Evolutionary conservation across 2,797 vertebrate species (phyloP), one percentile per base, ranked within the genome.

Genomic region (Sebastolobus altivelis): DNA sequence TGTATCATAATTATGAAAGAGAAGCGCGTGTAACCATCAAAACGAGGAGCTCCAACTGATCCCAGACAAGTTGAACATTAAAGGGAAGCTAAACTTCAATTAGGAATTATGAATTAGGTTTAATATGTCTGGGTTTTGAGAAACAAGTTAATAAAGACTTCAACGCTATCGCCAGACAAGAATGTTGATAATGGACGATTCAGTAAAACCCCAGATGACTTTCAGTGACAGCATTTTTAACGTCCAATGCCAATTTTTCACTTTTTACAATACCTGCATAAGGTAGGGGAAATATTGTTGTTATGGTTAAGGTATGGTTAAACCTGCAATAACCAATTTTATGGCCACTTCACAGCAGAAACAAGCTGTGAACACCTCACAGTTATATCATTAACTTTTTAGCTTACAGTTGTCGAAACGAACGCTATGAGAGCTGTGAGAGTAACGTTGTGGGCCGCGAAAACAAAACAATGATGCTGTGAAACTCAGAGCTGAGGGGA

Each of bases 1-100:
- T 33, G 35, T 56, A 38, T 31, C 43, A 52, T 65, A 54, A 62
- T 55, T 20, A 73, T 60, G 25, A 75, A 56, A 62, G 25, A 67
- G 65, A 78, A 65, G 54, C 8, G 20, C 35, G 5, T 31, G 4
- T 25, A 38, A 55, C 43, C 16, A 6, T 78, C 7, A 55, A 31
- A 62, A 49, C 2, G 1, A 56, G 14, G 25, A 68, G 56, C 33
- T 74, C 18, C 7, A 29, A 49, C 43, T 55, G 22, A 72, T 67
- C 54, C 16, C 33, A 62, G 46, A 4, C 14, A 31, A 61, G 56
- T 20, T 37, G 16, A 55, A 67, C 8, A 46, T 35, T 33, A 38
- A 68, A 63, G 58, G 6, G 22, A 8, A 38, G 13, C 35, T 66
- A 12, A 37, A 58, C 9, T 29, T 33, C 11, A 70, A 49, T 38